Conservation (phyloP, 1,140 invertebrate species). For the Drosophila oshimai region DNA sequence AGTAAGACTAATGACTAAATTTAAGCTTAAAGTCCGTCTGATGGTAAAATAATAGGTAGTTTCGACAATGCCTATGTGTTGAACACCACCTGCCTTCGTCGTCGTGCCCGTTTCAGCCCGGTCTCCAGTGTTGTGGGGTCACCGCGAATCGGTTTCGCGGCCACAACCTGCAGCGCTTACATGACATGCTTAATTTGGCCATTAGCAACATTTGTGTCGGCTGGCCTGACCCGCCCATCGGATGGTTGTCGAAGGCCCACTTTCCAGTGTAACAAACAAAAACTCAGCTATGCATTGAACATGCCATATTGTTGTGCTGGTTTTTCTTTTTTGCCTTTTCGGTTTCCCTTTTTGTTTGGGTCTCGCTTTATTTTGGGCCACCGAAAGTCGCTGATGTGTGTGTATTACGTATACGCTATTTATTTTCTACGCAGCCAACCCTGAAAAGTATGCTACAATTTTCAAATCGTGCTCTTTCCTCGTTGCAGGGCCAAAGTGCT, state of each 20-base stretch:
- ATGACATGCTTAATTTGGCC: constrained; percentile 66
- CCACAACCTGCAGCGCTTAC: constrained; percentile 12
- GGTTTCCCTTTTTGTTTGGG: constrained; percentile 8
- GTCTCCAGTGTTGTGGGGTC: not conserved
- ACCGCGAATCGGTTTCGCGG: constrained; percentile 11
- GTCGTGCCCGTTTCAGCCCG: not conserved
- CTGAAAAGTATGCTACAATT: constrained; percentile 32
- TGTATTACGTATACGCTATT: constrained; percentile 37
- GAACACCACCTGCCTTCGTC: not conserved
- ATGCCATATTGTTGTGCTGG: constrained; percentile 13
- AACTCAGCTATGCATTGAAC: constrained; percentile 38
- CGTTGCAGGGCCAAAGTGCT: constrained; percentile 87
- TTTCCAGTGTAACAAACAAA: constrained; percentile 19
- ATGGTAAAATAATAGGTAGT: not conserved
- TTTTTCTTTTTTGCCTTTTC: constrained; percentile 13
- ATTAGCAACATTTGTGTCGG: constrained; percentile 47
- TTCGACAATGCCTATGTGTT: not conserved
- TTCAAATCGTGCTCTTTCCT: constrained; percentile 1
- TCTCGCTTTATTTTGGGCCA: constrained; percentile 1
- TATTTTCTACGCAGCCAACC: constrained; percentile 11
- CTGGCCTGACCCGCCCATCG: not conserved
- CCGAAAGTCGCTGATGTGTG: constrained; percentile 1
- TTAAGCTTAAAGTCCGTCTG: not conserved
- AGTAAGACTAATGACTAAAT: no score
- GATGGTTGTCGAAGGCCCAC: constrained; percentile 10